Conservation (phyloP, 2,113 vertebrate species). For the Phyllostomus hastatus region DNA sequence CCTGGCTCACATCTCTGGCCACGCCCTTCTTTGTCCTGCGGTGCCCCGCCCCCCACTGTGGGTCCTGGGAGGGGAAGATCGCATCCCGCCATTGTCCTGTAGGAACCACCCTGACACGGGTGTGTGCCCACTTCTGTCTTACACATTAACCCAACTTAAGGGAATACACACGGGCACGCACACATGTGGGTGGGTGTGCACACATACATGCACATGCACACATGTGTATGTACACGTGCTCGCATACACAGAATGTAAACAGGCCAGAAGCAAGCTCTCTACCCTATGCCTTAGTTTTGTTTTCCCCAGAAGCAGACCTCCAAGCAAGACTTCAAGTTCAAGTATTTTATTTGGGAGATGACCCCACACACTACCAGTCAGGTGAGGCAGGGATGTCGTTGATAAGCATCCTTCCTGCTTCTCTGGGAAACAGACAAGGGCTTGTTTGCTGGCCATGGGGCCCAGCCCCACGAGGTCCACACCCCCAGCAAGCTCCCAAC, state of each 20-base stretch:
- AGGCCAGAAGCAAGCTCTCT: neutral
- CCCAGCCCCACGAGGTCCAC: neutral
- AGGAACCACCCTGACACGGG: neutral
- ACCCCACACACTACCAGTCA: neutral
- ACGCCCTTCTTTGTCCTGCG: neutral
- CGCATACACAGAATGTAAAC: neutral
- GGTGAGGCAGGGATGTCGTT: neutral
- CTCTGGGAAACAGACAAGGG: neutral
- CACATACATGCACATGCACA: accelerated
- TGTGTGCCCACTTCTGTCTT: neutral
- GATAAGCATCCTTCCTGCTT: neutral
- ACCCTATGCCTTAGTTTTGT: neutral
- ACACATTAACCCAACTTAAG: neutral
- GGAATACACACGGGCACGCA: neutral
- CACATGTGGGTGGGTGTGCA: too few relatives aligned
- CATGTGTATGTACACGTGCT: neutral
- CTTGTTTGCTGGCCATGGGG: neutral
- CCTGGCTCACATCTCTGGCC: accelerated
- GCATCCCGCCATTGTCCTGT: accelerated
- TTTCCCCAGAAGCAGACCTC: neutral
- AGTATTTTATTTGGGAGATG: neutral
- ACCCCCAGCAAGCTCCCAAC: neutral
- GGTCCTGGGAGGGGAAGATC: neutral
- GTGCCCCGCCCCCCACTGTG: accelerated
- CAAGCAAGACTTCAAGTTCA: neutral